These are phyloP conservation scores for Drosophila lutescens DNA, from an alignment of 2,888 invertebrate genomes.

Conservation along the genomic window DNA sequence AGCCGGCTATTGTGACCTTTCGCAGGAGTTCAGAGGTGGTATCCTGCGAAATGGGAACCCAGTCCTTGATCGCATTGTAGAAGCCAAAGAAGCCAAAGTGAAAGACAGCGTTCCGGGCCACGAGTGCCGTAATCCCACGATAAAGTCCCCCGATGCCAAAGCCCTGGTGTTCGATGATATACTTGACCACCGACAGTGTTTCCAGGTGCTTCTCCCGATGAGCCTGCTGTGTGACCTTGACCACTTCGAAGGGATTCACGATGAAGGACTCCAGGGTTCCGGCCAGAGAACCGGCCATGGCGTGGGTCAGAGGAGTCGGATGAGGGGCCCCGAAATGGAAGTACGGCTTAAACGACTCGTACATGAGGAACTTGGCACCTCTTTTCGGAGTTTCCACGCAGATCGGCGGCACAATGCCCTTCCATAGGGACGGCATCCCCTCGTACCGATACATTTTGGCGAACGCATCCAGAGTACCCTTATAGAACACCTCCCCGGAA, in stretches of 20 bases:
- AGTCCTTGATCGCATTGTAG: conserved; percentile 18
- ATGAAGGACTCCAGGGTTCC: conserved; percentile 39
- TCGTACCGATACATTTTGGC: conserved; percentile 43
- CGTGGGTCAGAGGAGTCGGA: conserved; percentile 17
- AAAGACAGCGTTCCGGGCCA: conserved; percentile 45
- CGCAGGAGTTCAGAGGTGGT: conserved; percentile 13
- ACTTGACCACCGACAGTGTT: conserved; percentile 14
- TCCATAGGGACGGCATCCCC: conserved; percentile 43
- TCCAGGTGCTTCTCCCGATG: neutral
- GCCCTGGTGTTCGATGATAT: conserved; percentile 30
- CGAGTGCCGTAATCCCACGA: conserved; percentile 21
- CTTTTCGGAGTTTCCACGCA: conserved; percentile 48
- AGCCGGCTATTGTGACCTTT: conserved; percentile 7
- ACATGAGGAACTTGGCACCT: conserved; percentile 50
- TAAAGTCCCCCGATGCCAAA: conserved; percentile 26
- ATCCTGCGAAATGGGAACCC: neutral
- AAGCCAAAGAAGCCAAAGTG: conserved; percentile 46
- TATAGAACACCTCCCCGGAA: conserved; percentile 3
- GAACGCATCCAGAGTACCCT: conserved; percentile 40
- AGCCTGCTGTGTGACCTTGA: conserved; percentile 57
- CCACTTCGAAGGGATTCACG: conserved; percentile 56
- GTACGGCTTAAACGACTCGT: conserved; percentile 20
- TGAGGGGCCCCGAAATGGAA: conserved; percentile 24
- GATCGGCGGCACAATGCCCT: conserved; percentile 49
- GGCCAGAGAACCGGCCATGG: conserved; percentile 34